These are phyloP conservation scores for Tipula helvola DNA, from an alignment of 2,888 invertebrate species.

Conservation along the genomic window DNA sequence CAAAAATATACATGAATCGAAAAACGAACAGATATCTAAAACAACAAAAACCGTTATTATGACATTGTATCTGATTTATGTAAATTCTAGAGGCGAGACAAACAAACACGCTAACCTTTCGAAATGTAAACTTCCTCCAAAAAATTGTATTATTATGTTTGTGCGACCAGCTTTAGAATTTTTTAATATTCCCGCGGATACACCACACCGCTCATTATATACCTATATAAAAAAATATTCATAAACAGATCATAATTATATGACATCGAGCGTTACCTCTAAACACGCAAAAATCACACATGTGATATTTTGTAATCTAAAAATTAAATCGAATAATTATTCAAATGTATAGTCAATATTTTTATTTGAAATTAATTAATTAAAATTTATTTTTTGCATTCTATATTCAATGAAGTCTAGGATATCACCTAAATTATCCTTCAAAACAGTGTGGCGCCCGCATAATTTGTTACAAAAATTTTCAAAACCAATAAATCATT, in stretches of 20 bases:
- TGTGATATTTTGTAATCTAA: not conserved
- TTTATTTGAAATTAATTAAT: not conserved
- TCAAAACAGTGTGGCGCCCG: not conserved
- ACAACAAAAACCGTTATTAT: not conserved
- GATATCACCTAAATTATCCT: not conserved
- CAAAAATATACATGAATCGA: not conserved
- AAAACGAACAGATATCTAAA: not conserved
- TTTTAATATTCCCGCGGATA: not conserved
- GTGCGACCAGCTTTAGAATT: not conserved
- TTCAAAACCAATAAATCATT: not conserved
- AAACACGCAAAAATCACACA: not conserved
- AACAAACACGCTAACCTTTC: not conserved
- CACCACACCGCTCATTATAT: not conserved
- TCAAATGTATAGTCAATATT: not conserved
- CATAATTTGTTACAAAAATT: not conserved
- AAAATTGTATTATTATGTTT: not conserved
- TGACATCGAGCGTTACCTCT: not conserved
- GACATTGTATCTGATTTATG: not conserved
- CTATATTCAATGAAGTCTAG: not conserved
- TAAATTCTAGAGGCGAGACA: not conserved
- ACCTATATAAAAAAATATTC: not conserved
- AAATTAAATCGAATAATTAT: not conserved
- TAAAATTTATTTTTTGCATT: not conserved
- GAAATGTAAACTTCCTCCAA: not conserved
- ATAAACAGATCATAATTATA: not conserved